Evolutionary conservation across 1,140 invertebrate species (phyloP).

Genomic region (Drosophila funebris): DNA sequence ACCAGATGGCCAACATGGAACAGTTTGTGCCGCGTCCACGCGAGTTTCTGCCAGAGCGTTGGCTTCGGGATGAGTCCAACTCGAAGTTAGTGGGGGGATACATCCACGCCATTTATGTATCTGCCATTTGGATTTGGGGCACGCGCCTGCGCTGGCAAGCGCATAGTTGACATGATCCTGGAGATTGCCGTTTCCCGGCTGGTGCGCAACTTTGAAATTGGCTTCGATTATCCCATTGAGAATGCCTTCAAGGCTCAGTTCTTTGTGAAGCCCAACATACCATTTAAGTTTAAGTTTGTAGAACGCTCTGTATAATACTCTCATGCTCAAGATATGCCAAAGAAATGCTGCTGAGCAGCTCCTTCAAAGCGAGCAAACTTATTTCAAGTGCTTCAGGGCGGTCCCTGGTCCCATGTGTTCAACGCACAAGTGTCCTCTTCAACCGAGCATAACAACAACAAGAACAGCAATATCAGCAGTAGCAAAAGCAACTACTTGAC

Average conservation of each 20-base stretch:
- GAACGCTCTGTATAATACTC: constrained; percentile 49
- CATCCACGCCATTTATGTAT: constrained; percentile 85
- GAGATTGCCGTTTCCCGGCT: constrained; percentile 87
- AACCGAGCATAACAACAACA: constrained; percentile 38
- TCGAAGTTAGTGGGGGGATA: constrained; percentile 81
- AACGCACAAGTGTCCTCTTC: constrained; percentile 38
- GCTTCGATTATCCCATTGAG: constrained; percentile 84
- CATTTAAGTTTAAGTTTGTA: constrained; percentile 76
- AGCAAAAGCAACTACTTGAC: constrained; percentile 25
- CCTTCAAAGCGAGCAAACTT: constrained; percentile 24
- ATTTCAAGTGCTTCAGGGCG: constrained; percentile 32
- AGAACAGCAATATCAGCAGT: constrained; percentile 1
- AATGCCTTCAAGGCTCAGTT: constrained; percentile 64
- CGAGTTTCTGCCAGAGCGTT: constrained; percentile 86
- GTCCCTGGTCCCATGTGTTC: constrained; percentile 24
- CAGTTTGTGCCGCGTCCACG: constrained; percentile 84
- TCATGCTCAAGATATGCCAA: neutral
- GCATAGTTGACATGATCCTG: constrained; percentile 89
- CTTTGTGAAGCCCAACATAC: constrained; percentile 70
- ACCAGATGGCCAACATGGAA: constrained; percentile 83
- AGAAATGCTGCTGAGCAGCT: neutral
- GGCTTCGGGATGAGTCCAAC: constrained; percentile 81
- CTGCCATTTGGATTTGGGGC: constrained; percentile 87
- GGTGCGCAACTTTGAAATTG: constrained; percentile 85
- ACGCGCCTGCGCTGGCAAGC: constrained; percentile 85